Conservation (phyloP, 2,888 invertebrate species). For the Physocephala rufipes region DNA sequence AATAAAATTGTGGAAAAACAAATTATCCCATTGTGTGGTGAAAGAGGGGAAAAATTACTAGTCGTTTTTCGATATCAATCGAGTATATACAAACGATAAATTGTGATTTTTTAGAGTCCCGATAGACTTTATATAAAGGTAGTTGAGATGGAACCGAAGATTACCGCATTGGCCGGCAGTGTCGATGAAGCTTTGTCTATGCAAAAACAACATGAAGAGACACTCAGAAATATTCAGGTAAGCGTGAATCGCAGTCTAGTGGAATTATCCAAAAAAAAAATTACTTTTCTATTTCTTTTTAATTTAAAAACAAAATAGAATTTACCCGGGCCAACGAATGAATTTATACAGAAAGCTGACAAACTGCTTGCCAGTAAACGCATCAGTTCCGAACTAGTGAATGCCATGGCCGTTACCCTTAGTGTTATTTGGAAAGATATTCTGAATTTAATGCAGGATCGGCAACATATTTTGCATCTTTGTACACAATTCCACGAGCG, state of each 20-base stretch:
- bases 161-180: conserved; percentile 81
- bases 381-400: conserved; percentile 81
- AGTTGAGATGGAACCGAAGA: conserved; percentile 84
- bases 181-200: conserved; percentile 79
- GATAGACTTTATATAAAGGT: conserved; percentile 86
- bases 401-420: conserved; percentile 86
- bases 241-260: conserved; percentile 39
- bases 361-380: conserved; percentile 80
- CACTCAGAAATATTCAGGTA: conserved; percentile 84
- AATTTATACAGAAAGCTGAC: conserved; percentile 87
- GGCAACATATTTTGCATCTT: conserved; percentile 79
- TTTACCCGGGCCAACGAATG: conserved; percentile 89
- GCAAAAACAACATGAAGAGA: conserved; percentile 82
- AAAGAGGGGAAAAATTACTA: background rate
- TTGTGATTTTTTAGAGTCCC: conserved; percentile 73
- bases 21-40: background rate
- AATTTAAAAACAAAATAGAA: conserved; percentile 73
- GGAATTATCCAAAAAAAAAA: background rate
- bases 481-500: conserved; percentile 82
- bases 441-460: conserved; percentile 78
- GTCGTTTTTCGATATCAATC: background rate
- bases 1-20: conserved; percentile 10
- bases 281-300: background rate
- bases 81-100: background rate
- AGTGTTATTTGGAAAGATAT: conserved; percentile 84